phyloP scores from a whole-genome alignment of 1,140 invertebrate species.

The Eciton burchellii region DNA sequence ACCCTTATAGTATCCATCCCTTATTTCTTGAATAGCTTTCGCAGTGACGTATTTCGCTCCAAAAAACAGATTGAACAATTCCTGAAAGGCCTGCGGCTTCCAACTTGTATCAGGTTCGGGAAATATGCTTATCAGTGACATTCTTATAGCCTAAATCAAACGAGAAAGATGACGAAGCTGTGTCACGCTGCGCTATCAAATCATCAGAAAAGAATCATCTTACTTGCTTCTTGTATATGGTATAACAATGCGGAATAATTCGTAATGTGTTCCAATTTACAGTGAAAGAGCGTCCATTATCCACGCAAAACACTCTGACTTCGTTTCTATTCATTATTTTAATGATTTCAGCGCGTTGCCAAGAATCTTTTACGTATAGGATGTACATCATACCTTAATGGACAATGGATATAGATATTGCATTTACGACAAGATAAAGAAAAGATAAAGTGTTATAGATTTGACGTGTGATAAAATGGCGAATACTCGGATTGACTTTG shows the following conservation, averaged over 20 bases:
- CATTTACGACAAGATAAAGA: not conserved
- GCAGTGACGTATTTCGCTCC: conserved; percentile 41
- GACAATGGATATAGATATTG: not conserved
- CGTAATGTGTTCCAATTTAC: conserved; percentile 77
- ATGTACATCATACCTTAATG: conserved; percentile 77
- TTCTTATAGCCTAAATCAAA: conserved; percentile 79
- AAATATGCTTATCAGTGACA: conserved; percentile 76
- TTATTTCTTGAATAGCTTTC: conserved; percentile 55
- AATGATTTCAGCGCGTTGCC: conserved; percentile 83
- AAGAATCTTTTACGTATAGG: conserved; percentile 79
- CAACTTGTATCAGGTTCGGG: conserved; percentile 69
- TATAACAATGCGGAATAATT: conserved; percentile 74
- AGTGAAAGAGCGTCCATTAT: conserved; percentile 82
- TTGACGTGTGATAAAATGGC: not conserved
- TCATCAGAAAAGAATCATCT: not conserved
- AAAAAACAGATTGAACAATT: conserved; percentile 52
- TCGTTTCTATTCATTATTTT: conserved; percentile 77
- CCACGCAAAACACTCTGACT: conserved; percentile 85
- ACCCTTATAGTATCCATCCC: conserved; percentile 65
- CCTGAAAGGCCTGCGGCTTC: conserved; percentile 54
- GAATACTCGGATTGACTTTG: not conserved
- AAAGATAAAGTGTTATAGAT: not conserved
- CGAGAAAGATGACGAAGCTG: conserved; percentile 18
- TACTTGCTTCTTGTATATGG: conserved; percentile 78
- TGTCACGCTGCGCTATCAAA: not conserved